Conservation (phyloP, 92 coral and sea anemone genomes). For the Paramuricea clavata region DNA sequence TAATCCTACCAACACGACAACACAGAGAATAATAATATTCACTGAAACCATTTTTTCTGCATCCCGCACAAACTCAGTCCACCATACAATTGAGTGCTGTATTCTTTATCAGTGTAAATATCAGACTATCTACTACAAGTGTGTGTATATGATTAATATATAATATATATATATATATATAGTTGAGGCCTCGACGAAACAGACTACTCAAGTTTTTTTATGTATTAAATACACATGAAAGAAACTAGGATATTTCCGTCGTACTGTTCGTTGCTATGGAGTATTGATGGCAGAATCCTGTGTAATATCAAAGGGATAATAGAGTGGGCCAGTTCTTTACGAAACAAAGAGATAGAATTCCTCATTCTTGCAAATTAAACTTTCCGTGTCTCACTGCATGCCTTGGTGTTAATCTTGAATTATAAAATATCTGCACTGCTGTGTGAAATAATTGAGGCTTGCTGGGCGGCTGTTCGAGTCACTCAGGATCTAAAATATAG, state of each 20-base stretch:
- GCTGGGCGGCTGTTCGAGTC: too few relatives aligned
- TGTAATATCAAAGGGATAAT: not conserved
- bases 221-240: not conserved
- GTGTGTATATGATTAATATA: too few relatives aligned
- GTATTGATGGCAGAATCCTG: not conserved
- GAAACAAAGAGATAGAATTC: not conserved
- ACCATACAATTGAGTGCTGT: not conserved
- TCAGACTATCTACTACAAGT: too few relatives aligned
- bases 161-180: too few relatives aligned
- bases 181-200: too few relatives aligned
- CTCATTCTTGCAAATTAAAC: not conserved
- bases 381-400: not conserved
- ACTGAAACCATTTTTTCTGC: not conserved
- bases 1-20: not conserved
- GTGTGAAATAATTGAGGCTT: not conserved
- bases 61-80: not conserved
- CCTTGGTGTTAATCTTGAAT: not conserved
- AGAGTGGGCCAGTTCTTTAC: not conserved
- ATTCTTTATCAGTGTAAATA: not conserved
- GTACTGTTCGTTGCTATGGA: not conserved
- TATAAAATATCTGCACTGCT: not conserved
- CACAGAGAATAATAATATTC: not conserved
- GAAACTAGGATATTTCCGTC: not conserved
- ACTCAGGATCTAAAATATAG: too few relatives aligned
- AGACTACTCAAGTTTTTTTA: not conserved